Evolutionary conservation across 2,888 invertebrate species (phyloP).

Genomic region (Plebejus anna): DNA sequence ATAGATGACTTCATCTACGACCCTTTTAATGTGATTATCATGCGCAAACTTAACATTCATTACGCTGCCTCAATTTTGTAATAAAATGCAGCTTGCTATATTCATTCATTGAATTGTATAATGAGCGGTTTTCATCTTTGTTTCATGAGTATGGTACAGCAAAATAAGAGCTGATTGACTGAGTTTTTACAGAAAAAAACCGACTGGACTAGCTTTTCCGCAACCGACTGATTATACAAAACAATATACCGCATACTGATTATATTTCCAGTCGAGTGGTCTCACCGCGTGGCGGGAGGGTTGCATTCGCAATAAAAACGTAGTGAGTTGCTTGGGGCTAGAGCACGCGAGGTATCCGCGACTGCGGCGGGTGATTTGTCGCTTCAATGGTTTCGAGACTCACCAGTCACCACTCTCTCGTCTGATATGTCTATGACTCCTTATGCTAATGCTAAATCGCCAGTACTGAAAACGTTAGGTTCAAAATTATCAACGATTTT

Average conservation of each 20-base stretch:
- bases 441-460: neutral
- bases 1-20: slow-evolving; percentile 11
- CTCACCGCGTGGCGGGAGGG: slow-evolving; percentile 52
- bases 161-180: slow-evolving; percentile 11
- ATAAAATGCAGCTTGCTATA: neutral
- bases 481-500: neutral
- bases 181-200: slow-evolving; percentile 31
- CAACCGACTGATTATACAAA: slow-evolving; percentile 55
- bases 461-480: neutral
- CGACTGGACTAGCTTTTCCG: slow-evolving; percentile 41
- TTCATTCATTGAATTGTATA: neutral
- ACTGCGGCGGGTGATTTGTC: slow-evolving; percentile 19
- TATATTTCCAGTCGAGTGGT: slow-evolving; percentile 70
- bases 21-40: neutral
- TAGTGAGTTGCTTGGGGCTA: slow-evolving; percentile 42
- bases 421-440: slow-evolving; percentile 11
- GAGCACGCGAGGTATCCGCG: slow-evolving; percentile 15
- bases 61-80: neutral
- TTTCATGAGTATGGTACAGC: neutral
- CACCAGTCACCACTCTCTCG: slow-evolving; percentile 20
- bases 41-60: neutral
- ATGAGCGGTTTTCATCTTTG: neutral
- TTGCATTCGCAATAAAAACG: slow-evolving; percentile 61
- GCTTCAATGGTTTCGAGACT: slow-evolving; percentile 11
- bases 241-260: slow-evolving; percentile 60